phyloP scores from a whole-genome alignment of 2,888 invertebrate species.

The Laspeyria flexula region DNA sequence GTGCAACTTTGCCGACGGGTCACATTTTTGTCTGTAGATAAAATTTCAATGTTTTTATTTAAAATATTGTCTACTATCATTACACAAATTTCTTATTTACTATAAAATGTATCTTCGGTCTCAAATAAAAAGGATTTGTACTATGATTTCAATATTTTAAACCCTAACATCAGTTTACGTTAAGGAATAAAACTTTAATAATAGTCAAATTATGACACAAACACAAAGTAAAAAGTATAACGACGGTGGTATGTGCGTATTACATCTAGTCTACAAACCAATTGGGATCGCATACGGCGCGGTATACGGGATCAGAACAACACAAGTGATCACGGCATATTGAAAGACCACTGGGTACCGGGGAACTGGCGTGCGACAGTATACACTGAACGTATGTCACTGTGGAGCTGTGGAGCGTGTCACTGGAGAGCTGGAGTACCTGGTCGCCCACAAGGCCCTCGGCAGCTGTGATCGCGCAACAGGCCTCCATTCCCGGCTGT shows the following conservation, averaged over 20 bases:
- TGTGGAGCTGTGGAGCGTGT: conserved; percentile 28
- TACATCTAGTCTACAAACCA: conserved; percentile 51
- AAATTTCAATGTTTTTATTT: neutral
- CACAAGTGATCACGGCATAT: conserved; percentile 41
- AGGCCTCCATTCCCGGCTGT: conserved; percentile 82
- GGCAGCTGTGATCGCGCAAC: conserved; percentile 77
- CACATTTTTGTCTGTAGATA: neutral
- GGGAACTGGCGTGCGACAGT: conserved; percentile 17
- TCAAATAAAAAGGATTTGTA: too few species aligned
- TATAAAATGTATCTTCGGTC: too few species aligned
- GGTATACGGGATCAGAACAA: conserved; percentile 30
- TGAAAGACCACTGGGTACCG: conserved; percentile 38
- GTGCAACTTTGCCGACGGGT: neutral
- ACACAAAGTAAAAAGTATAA: neutral
- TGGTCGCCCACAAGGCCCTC: conserved; percentile 84
- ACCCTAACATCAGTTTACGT: neutral
- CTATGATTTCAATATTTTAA: neutral
- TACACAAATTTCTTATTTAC: too few species aligned
- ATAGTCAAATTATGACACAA: neutral
- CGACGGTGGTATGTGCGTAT: conserved; percentile 21
- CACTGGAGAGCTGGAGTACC: conserved; percentile 60
- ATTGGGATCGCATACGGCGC: conserved; percentile 46
- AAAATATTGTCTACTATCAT: neutral
- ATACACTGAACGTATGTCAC: conserved; percentile 39
- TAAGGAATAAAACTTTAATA: neutral